Evolutionary conservation across 2,797 vertebrate species (phyloP), one percentile per base, ranked within the genome.

Genomic region (Selene dorsalis): DNA sequence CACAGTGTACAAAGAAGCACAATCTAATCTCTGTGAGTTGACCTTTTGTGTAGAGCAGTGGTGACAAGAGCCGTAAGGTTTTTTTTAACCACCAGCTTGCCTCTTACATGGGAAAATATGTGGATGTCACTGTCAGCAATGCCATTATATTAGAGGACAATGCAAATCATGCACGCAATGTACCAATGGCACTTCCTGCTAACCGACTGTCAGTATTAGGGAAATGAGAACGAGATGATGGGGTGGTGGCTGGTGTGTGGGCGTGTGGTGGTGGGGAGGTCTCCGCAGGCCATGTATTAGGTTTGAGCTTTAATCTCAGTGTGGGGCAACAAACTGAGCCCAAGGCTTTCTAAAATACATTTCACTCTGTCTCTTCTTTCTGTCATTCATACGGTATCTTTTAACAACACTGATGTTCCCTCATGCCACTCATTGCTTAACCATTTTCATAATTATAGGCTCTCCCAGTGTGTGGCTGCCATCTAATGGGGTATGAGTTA

Each of bases 361-460:
- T 58, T 69, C 57, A 78, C 72, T 79, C 64, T 55, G 56, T 80
- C 67, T 79, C 61, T 73, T 82, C 39, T 63, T 69, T 48, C 67
- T 78, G 73, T 81, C 84, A 66, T 68, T 89, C 69, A 77, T 9
- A 52, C 64, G 32, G 38, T 41, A 78, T 90, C 79, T 81, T 67
- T 60, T 74, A 87, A 73, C 74, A 65, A 52, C 11, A 13, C 58
- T 60, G 70, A 74, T 79, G 72, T 85, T 82, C 39, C 69, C 20
- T 69, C 26, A 66, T 65, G 83, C 69, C 79, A 85, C 61, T 91
- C 85, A 78, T 73, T 77, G 83, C 75, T 75, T 76, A 84, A 77
- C 75, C 69, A 80, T 80, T 77, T 88, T 79, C 72, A 83, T 91
- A 88, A 91, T 92, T 89, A 88, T 76, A 85, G 61, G 65, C 73